A percentile compares a stretch with the other conserved stretches of the same genome.
Conservation (phyloP, 2,797 vertebrate genomes). For the Sylvia borin region DNA sequence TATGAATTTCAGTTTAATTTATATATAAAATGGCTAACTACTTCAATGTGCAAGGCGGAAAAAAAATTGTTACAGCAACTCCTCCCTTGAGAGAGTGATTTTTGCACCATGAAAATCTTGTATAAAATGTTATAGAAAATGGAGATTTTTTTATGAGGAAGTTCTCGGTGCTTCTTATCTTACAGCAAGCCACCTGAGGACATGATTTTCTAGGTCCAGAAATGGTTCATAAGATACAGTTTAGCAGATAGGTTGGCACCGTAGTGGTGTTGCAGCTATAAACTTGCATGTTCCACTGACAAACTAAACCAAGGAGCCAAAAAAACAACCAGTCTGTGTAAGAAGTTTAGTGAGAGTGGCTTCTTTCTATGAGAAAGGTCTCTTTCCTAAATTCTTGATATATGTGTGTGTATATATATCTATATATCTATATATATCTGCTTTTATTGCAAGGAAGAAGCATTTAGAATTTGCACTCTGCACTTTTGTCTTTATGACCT, state of each 20-base stretch:
- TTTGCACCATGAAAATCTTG: constrained; percentile 42
- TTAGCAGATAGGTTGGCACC: constrained; percentile 17
- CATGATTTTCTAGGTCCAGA: background rate
- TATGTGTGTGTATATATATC: background rate
- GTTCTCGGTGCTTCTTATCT: background rate
- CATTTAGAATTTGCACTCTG: background rate
- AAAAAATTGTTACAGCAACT: constrained; percentile 14
- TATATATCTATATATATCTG: background rate
- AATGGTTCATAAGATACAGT: constrained; percentile 19
- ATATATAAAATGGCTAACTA: constrained; percentile 36
- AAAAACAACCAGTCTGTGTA: background rate
- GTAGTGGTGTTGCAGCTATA: constrained; percentile 17
- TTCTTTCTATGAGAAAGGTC: background rate
- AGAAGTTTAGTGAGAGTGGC: background rate
- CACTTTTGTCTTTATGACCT: background rate
- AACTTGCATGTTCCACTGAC: constrained; percentile 9
- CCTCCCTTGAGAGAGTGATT: constrained; percentile 8
- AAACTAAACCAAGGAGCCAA: constrained; percentile 34
- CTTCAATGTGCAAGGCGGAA: constrained; percentile 28
- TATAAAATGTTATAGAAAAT: constrained; percentile 29
- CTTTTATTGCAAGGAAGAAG: background rate
- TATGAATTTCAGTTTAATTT: constrained; percentile 57
- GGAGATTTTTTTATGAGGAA: constrained; percentile 21
- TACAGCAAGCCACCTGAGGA: constrained; percentile 6
- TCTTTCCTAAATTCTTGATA: background rate